Base-by-base conservation (phyloP, 2,888 invertebrate species). In the Fragum sueziense region DNA sequence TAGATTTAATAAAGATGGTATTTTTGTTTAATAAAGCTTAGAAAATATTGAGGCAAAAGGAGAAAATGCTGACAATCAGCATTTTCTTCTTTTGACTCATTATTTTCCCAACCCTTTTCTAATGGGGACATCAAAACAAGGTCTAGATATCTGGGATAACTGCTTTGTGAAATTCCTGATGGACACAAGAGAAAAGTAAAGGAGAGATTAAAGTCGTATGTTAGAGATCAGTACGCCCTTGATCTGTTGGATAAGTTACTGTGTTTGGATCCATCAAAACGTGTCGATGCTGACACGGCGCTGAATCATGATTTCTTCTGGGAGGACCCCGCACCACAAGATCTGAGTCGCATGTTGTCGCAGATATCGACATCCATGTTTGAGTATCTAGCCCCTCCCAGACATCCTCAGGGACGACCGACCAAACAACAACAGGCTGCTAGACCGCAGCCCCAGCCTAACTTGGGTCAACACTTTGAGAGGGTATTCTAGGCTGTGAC, bases 291-390 rank as follows among this genome's bases (percentile, higher is more conserved):
- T 0, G 98, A 99, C 92, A 96, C 97, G 0, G 98, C 99, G 0
- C 93, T 99, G 0, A 98, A 98, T 94, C 99, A 99, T 91, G 98
- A 98, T 92, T 99, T 99, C 94, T 99, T 99, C 94, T 99, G 98
- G 98, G 97, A 97, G 6, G 98, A 98, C 92, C 99, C 99, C 0
- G 97, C 98, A 96, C 98, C 99, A 0, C 84, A 85, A 27, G 93
- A 93, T 74, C 88, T 94, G 65, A 89, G 87, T 71, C 97, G 97
- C 94, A 98, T 98, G 98, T 94, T 99, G 84, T 97, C 97, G 0
- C 97, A 97, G 89, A 96, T 97, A 94, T 96, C 95, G 83, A 97
- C 95, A 85, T 97, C 97, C 93, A 98, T 98, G 98, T 99, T 98
- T 92, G 98, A 99, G 92, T 98, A 97, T 93, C 94, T 98, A 80